Evolutionary conservation across 2,113 vertebrate species (phyloP), one percentile per base, ranked within the genome.

Genomic region (Chrysochloris asiatica): DNA sequence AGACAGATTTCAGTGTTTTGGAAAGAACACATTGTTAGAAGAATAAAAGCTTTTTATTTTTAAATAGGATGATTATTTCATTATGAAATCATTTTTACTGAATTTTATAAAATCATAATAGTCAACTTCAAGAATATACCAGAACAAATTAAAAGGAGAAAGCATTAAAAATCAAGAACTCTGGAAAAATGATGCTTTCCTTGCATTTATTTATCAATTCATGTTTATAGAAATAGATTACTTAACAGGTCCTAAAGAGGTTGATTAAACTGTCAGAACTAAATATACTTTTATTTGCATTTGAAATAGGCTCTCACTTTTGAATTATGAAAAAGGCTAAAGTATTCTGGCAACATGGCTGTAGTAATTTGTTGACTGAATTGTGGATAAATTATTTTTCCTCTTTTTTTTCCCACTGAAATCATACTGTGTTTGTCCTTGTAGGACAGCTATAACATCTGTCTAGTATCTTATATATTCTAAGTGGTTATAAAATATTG

Each of bases 401-500:
- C 82, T 75, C n/a, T 52, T 52, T 52, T 80, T 30, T 14, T 0
- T 4, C 71, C 17, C 26, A 33, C 69, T 33, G 21, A 30, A 54
- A 75, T 0, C 4, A 2, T 69, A 73, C 7, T 77, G 92, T 30
- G 8, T 80, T 83, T 65, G 72, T 80, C 33, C 47, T 71, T 93
- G 59, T 95, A 77, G 69, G 91, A 92, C 33, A 89, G 33, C 1
- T 63, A 52, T 9, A 94, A 8, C 8, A 79, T n/a, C 43, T 91
- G 13, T 45, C 82, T 95, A 80, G 24, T 4, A 75, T 26, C 24
- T 59, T 22, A 28, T 86, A 48, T 3, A 22, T 67, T 94, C 59
- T 19, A 16, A 4, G n/a, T 54, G 85, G 52, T 50, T 1, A 24
- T 80, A 26, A 59, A 19, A 59, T 28, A 59, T 59, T 59, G 56